Percentiles rank a stretch among this genome's conserved stretches.
Conservation (phyloP, 2,797 vertebrate genomes). For the Eleutherodactylus coqui region DNA sequence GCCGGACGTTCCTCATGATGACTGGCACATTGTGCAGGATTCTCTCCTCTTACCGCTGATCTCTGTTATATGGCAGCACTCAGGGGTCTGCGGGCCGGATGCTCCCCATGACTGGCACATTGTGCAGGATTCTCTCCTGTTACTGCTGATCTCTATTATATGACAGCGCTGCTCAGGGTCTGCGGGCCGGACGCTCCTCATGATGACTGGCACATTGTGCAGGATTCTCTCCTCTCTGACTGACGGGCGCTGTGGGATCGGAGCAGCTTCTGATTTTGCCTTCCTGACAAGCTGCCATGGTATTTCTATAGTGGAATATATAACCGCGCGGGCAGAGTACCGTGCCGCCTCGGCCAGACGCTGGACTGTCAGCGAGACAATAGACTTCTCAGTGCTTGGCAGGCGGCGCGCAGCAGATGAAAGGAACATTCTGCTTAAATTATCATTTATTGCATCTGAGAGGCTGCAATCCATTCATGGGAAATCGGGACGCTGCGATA, state of each 20-base stretch:
- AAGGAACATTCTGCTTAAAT: slow-evolving; percentile 1
- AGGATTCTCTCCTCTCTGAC: background rate
- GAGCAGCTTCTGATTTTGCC: background rate
- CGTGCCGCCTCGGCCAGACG: background rate
- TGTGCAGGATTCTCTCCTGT: background rate
- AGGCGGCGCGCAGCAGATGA: background rate
- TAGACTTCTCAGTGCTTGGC: background rate
- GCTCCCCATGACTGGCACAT: background rate
- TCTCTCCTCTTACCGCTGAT: no score
- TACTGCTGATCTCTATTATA: no score
- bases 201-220: background rate
- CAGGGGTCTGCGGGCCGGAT: no score
- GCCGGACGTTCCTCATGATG: no score
- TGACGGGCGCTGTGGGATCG: no score
- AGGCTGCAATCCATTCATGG: background rate
- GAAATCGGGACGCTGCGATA: background rate
- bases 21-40: no score
- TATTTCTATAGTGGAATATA: background rate
- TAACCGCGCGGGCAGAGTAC: background rate
- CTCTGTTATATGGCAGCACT: no score
- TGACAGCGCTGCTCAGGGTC: no score
- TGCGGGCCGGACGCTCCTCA: no score
- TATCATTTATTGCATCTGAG: slow-evolving; percentile 12
- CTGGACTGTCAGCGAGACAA: slow-evolving; percentile 11
- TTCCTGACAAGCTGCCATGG: background rate